phyloP scores from a whole-genome alignment of 2,797 vertebrate species.

The Bradypodion pumilum region DNA sequence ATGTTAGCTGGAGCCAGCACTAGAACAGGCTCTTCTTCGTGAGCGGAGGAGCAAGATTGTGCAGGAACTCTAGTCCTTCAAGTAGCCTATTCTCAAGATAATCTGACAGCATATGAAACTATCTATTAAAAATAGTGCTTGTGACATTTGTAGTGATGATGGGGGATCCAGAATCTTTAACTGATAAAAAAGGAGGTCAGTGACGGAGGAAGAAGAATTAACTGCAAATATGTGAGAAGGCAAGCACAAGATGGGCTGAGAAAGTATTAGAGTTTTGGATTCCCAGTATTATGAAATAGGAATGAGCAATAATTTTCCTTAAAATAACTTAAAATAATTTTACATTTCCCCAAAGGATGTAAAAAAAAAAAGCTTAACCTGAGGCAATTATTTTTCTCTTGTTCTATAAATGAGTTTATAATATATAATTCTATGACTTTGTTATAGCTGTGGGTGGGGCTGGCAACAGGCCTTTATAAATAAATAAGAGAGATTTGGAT shows the following conservation, averaged over 20 bases:
- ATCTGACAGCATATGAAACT: not conserved
- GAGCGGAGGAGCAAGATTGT: not conserved
- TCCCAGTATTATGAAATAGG: not conserved
- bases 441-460: conserved; percentile 2
- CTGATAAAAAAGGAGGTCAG: not conserved
- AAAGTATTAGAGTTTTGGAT: not conserved
- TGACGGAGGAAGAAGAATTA: too few relatives aligned
- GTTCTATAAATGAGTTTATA: not conserved
- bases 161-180: not conserved
- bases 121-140: not conserved
- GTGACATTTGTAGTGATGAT: not conserved
- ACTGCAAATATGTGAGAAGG: not conserved
- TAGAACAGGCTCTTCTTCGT: not conserved
- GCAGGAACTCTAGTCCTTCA: not conserved
- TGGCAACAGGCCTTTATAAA: conserved; percentile 1
- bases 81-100: not conserved
- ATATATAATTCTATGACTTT: too few relatives aligned
- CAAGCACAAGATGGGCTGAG: not conserved
- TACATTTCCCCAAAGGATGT: not conserved
- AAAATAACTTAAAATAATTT: too few relatives aligned
- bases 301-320: not conserved
- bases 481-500: not conserved
- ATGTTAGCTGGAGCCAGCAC: not conserved
- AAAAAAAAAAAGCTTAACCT: not conserved
- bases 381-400: not conserved